Evolutionary conservation across 2,888 invertebrate species (phyloP).

Genomic region (Pomacea canaliculata): DNA sequence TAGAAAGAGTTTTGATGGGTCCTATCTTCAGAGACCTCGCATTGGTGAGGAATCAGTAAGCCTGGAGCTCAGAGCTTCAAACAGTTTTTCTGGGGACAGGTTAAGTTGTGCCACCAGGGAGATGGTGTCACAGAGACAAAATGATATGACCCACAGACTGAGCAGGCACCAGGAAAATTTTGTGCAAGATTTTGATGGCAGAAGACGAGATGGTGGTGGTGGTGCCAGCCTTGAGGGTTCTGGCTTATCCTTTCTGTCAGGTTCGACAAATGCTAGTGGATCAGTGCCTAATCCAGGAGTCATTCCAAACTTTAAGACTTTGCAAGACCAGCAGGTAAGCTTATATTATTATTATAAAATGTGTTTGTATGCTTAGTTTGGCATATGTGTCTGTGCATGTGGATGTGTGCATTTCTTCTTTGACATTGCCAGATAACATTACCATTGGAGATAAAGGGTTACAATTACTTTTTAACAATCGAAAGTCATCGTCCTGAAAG

Average conservation of each 20-base stretch:
- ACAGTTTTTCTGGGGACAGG: not conserved
- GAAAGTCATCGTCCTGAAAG: too few relatives aligned
- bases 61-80: not conserved
- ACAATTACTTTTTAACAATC: too few relatives aligned
- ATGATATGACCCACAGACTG: not conserved
- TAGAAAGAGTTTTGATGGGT: conserved; percentile 17
- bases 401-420: not conserved
- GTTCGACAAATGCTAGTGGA: conserved; percentile 17
- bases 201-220: not conserved
- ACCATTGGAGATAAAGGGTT: too few relatives aligned
- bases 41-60: not conserved
- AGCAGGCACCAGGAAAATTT: not conserved
- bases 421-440: too few relatives aligned
- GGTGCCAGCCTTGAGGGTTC: not conserved
- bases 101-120: not conserved
- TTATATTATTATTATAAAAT: conserved; percentile 2
- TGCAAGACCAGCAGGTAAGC: conserved; percentile 60
- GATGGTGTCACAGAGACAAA: not conserved
- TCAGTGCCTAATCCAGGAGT: conserved; percentile 43
- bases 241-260: conserved; percentile 1
- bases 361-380: too few relatives aligned
- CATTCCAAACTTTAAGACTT: conserved; percentile 54
- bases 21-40: conserved; percentile 14
- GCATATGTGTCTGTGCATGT: not conserved
- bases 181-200: not conserved